Base-by-base conservation (phyloP, 2,888 invertebrate genomes). In the Anthrax anthrax region DNA sequence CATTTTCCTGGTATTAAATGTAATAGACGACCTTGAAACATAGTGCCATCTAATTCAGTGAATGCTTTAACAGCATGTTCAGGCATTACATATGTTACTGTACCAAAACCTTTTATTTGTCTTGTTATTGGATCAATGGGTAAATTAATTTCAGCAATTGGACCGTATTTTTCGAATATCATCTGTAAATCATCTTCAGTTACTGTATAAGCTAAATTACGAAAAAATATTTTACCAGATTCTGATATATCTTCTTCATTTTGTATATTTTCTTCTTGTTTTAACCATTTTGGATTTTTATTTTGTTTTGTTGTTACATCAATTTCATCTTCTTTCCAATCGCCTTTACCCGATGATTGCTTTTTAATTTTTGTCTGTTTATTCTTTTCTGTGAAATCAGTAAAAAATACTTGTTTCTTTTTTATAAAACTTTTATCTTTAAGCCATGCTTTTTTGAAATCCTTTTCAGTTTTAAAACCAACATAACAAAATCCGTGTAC, bases 41-140 rank as follows among this genome's bases (percentile, higher is more conserved):
- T 75, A 0, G 81, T 81, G n/a, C 96, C 96, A 68, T 97, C 97
- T 3, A 97, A 70, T 54, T 82, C 82, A 1, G 79, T 72, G 62
- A 82, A 95, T 0, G 98, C 97, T 57, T 77, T 79, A 0, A 87
- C 80, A 0, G 98, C 98, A 67, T 97, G 85, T 62, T 97, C 96
- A 0, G 97, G 94, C 74, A 97, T 82, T 61, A 98, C 71, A 63
- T 80, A 98, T 0, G 92, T 90, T 0, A 97, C 76, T 0, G 86
- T 83, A 0, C 91, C 97, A 66, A 92, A 97, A 1, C 97, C 67
- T 69, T 95, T 95, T 14, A 81, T 75, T 63, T 84, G 82, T 37
- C 91, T 80, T 0, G 85, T 83, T 2, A 77, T 61, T 45, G 75
- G 72, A 64, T 97, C 96, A 46, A 97, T 77, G 0, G 97, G 95